Conservation (phyloP, 1,140 invertebrate species). For the Parapsyche elsis region DNA sequence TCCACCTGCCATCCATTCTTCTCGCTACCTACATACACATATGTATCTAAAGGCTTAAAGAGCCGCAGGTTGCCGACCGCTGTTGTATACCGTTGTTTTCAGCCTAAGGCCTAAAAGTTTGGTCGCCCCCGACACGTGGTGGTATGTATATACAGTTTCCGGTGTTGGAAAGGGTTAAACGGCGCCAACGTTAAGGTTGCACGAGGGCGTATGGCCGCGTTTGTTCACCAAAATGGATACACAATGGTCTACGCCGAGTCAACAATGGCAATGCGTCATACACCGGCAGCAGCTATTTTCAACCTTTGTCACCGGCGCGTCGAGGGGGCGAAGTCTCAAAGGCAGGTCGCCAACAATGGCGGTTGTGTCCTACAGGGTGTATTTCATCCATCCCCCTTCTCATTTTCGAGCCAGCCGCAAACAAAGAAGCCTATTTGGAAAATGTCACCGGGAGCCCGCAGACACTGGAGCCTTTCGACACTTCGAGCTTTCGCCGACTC, state of each 20-base stretch:
- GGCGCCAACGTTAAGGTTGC: neutral
- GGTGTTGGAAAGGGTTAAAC: conserved; percentile 17
- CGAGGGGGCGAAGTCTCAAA: neutral
- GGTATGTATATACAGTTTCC: neutral
- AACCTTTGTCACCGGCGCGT: conserved; percentile 4
- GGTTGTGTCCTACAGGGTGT: neutral
- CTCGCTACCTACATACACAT: too few species aligned
- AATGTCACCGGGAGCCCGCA: conserved; percentile 13
- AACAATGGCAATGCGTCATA: conserved; percentile 35
- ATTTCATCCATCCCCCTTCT: too few species aligned
- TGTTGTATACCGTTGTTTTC: too few species aligned
- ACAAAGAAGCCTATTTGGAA: conserved; percentile 29
- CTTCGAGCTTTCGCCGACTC: neutral
- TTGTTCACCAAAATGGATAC: conserved; percentile 7
- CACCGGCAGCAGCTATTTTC: conserved; percentile 20
- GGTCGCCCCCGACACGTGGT: too few species aligned
- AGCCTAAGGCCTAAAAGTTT: too few species aligned
- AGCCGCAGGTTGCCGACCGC: too few species aligned
- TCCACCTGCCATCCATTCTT: too few species aligned
- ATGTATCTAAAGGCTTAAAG: too few species aligned
- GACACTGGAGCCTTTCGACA: neutral
- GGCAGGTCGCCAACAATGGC: conserved; percentile 13
- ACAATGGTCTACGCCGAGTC: conserved; percentile 7
- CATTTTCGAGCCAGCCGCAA: neutral
- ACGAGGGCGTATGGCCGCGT: neutral